Evolutionary conservation across 2,888 invertebrate genomes (phyloP).

Genomic region (Callyntrura sp.): DNA sequence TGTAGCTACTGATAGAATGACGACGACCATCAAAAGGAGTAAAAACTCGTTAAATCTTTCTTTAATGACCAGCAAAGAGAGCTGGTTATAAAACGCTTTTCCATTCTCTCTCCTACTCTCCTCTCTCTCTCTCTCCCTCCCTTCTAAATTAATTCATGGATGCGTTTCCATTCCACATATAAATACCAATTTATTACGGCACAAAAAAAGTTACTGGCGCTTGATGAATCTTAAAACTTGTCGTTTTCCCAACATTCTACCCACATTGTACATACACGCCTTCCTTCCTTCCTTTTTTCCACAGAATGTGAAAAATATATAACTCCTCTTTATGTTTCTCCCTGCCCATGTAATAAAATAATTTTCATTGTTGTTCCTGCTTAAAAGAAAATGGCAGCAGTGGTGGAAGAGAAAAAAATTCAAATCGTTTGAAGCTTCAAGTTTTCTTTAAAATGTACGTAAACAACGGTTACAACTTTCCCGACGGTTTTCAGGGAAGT

Average conservation of each 20-base stretch:
- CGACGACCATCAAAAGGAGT: slow-evolving; percentile 17
- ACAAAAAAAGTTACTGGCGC: background rate
- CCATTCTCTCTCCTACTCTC: background rate
- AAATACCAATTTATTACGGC: background rate
- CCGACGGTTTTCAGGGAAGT: no score
- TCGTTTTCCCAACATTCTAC: background rate
- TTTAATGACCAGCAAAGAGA: slow-evolving; percentile 54
- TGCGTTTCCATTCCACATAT: no score
- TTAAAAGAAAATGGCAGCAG: no score
- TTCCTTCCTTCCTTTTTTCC: background rate
- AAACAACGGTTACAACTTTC: no score
- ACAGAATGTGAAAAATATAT: background rate
- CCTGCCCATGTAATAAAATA: background rate
- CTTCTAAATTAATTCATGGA: slow-evolving; percentile 35
- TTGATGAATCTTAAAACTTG: slow-evolving; percentile 12
- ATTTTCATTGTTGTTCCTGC: background rate
- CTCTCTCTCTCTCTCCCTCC: slow-evolving; percentile 8
- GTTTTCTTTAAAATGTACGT: no score
- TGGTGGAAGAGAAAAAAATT: no score
- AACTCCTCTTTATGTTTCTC: background rate
- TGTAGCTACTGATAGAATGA: no score
- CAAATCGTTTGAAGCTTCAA: no score
- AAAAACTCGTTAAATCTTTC: slow-evolving; percentile 57
- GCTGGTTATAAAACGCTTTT: slow-evolving; percentile 19
- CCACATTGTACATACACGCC: background rate